Percentiles rank a stretch among this genome's conserved stretches.
Evolutionary conservation across 2,888 invertebrate genomes (phyloP).

Genomic region (Euphydryas editha): DNA sequence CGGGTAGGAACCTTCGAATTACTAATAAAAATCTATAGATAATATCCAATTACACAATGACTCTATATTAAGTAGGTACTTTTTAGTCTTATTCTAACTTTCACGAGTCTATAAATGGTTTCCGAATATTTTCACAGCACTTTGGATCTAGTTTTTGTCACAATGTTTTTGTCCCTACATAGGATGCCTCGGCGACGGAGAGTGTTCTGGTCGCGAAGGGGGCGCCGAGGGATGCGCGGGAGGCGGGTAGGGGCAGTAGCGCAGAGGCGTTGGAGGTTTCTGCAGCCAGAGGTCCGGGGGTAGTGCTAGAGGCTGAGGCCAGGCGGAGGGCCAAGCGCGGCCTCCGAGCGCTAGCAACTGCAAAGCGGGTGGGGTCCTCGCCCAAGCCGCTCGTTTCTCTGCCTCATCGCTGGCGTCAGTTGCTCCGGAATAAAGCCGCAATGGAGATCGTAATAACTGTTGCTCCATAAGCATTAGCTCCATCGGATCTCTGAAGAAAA

Average conservation of each 20-base stretch:
- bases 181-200: conserved; percentile 71
- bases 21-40: conserved; percentile 53
- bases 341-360: conserved; percentile 83
- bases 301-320: conserved; percentile 91
- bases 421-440: conserved; percentile 86
- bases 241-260: conserved; percentile 86
- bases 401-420: conserved; percentile 82
- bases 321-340: conserved; percentile 91
- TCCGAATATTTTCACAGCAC: conserved; percentile 57
- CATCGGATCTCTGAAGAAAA: conserved; percentile 88
- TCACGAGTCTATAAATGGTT: conserved; percentile 26
- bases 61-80: conserved; percentile 51
- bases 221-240: conserved; percentile 63
- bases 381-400: conserved; percentile 83
- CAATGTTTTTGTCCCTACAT: conserved; percentile 60
- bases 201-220: conserved; percentile 61
- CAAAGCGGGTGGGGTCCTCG: conserved; percentile 75
- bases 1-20: conserved; percentile 79
- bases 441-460: conserved; percentile 87
- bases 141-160: conserved; percentile 40
- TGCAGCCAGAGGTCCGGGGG: conserved; percentile 97
- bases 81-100: conserved; percentile 39
- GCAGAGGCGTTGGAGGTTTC: conserved; percentile 87
- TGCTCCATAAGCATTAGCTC: conserved; percentile 91
- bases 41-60: conserved; percentile 58